Base-by-base conservation (phyloP, 1,140 invertebrate genomes). In the Trigoniulus corallinus region DNA sequence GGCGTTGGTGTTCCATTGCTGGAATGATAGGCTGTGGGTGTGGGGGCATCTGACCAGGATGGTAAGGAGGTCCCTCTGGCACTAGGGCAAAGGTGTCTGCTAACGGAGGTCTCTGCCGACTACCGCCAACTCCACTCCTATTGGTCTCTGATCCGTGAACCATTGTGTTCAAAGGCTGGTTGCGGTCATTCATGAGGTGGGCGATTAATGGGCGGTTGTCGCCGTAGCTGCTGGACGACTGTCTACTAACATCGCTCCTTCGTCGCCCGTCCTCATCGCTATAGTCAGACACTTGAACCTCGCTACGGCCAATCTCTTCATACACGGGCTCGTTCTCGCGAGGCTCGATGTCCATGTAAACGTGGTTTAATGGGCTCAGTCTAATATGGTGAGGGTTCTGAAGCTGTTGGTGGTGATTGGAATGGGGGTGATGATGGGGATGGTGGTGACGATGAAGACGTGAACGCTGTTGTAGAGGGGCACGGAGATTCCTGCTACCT, bases 131-230 rank as follows among this genome's bases (percentile, higher is more conserved):
- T 78, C 76, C 39, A 62, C 64, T 29, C 64, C 59, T 51, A 67
- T 64, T 55, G 18, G 65, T 61, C 37, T 64, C 72, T 76, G 58
- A 74, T 78, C 73, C 74, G 76, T 59, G 72, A 74, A 29, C 65
- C 70, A 58, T 66, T 74, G 55, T 54, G 64, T 50, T 63, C 70
- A 53, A 20, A 47, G 20, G 29, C 18, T 29, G 24, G 50, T 47
- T 13, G 51, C 23, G 7, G 41, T 40, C 47, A n/a, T 65, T 69
- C 45, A 68, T 69, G 12, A 62, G 62, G 41, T 79, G 79, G 0
- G 78, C 78, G 50, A 82, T 80, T 26, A 85, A 64, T 1, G 83
- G 83, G 15, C 81, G 71, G 60, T 84, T 80, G 61, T 86, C 83
- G 1, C 81, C 81, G 63, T 85, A 84, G 49, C 81, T 82, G 54